phyloP scores from a whole-genome alignment of 2,113 vertebrate species.

The Narcine bancroftii region DNA sequence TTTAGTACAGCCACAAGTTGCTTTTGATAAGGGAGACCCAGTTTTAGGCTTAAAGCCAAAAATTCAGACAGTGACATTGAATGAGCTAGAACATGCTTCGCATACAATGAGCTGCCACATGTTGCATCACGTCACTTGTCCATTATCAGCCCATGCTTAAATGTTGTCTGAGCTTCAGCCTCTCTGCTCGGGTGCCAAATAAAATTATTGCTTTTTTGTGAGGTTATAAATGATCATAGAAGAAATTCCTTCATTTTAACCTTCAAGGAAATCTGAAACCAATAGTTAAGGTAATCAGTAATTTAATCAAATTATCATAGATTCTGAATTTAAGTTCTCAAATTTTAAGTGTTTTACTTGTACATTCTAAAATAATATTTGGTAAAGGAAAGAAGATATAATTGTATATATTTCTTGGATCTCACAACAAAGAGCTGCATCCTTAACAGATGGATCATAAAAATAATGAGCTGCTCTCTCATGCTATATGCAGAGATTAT shows the following conservation, averaged over 20 bases:
- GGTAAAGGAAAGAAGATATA: background rate
- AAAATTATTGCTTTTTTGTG: background rate
- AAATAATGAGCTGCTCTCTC: background rate
- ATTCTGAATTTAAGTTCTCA: background rate
- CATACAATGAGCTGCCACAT: background rate
- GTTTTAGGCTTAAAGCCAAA: background rate
- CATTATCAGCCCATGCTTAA: too few species aligned
- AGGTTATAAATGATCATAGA: background rate
- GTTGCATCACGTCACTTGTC: too few species aligned
- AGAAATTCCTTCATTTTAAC: background rate
- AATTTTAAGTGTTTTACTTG: background rate
- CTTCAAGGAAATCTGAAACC: background rate
- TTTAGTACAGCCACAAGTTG: too few species aligned
- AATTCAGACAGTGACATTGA: background rate
- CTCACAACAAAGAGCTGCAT: background rate
- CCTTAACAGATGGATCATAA: background rate
- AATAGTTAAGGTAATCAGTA: background rate
- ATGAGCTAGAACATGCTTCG: background rate
- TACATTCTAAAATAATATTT: background rate
- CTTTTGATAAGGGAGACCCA: too few species aligned
- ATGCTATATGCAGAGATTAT: background rate
- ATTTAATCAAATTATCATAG: background rate
- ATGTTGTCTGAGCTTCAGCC: too few species aligned
- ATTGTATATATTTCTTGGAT: background rate
- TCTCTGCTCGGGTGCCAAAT: too few species aligned